Evolutionary conservation across 1,140 invertebrate species (phyloP).

Genomic region (Zaprionus ghesquierei): DNA sequence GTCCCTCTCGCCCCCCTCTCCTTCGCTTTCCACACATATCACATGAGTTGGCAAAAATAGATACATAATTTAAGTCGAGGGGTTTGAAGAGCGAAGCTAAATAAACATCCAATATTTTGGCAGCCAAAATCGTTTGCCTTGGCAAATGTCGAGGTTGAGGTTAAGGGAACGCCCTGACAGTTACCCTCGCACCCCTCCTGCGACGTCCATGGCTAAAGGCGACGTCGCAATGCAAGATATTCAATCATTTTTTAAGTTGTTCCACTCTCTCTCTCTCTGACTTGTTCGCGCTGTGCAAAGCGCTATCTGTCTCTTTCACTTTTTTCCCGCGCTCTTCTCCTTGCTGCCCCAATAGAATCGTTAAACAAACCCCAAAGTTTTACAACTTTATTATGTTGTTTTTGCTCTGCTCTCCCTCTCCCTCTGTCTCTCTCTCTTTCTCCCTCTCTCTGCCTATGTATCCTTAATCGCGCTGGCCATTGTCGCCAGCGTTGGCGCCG

Average conservation of each 20-base stretch:
- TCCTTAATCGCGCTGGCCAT: slow-evolving; percentile 37
- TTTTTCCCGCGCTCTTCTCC: neutral
- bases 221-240: slow-evolving; percentile 55
- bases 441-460: neutral
- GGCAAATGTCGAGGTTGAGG: slow-evolving; percentile 41
- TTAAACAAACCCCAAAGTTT: slow-evolving; percentile 59
- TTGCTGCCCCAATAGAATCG: slow-evolving; percentile 28
- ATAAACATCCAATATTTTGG: slow-evolving; percentile 14
- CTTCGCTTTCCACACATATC: slow-evolving; percentile 12
- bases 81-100: neutral
- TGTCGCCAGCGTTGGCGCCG: slow-evolving; percentile 55
- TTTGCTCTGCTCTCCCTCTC: neutral
- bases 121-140: slow-evolving; percentile 22
- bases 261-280: neutral
- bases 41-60: slow-evolving; percentile 46
- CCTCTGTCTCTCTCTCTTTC: neutral
- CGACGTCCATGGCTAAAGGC: slow-evolving; percentile 44
- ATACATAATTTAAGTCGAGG: slow-evolving; percentile 16
- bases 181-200: neutral
- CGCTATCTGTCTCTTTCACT: neutral
- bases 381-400: slow-evolving; percentile 67
- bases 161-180: neutral
- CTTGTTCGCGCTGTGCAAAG: neutral
- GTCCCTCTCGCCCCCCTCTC: neutral
- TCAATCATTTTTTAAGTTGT: slow-evolving; percentile 65